Base-by-base conservation (phyloP, 2,888 invertebrate genomes). In the Drosophila siamana region DNA sequence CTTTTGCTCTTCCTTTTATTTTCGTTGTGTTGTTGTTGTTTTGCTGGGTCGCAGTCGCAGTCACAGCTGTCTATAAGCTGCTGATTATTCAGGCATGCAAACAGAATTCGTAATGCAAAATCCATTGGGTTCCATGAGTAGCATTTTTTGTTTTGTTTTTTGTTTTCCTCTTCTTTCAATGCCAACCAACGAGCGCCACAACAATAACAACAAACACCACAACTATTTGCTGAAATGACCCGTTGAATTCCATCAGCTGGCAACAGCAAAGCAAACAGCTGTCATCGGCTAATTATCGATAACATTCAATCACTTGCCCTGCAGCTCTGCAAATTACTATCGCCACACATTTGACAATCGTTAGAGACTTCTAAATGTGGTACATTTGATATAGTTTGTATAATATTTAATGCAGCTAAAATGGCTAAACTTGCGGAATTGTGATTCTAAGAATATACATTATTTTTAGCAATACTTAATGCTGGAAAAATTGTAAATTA, bases 51-150 rank as follows among this genome's bases (percentile, higher is more conserved):
- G 8, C 6, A 19, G 19, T 43, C 22, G 0, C 33, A 43, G 54
- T 22, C 43, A 9, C 55, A 43, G 43, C 55, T 38, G 36, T 38
- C 36, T 38, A 38, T 69, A 69, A 69, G 70, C 62, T 61, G 62
- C 28, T 57, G 74, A 67, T 72, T 74, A 68, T 48, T 72, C 60
- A 52, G 56, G 68, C 74, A 74, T 56, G 68, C 68, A 72, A 54
- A 67, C 61, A 41, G 72, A 74, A 72, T 72, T 43, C 55, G 38
- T 62, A 74, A 74, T 72, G 48, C 40, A 56, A 73, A 60, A 67
- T 51, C 44, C 57, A 50, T 48, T 47, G 54, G 50, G 28, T 46
- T 55, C 38, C 15, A 9, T 40, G 16, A 40, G 13, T 15, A 33
- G 33, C 33, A 33, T 33, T 33, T 33, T 33, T n/a, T 33, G 11